A percentile compares a stretch with the other conserved stretches of the same genome.
Evolutionary conservation across 1,140 invertebrate genomes (phyloP).

Genomic region (Drosophila kurseongensis): DNA sequence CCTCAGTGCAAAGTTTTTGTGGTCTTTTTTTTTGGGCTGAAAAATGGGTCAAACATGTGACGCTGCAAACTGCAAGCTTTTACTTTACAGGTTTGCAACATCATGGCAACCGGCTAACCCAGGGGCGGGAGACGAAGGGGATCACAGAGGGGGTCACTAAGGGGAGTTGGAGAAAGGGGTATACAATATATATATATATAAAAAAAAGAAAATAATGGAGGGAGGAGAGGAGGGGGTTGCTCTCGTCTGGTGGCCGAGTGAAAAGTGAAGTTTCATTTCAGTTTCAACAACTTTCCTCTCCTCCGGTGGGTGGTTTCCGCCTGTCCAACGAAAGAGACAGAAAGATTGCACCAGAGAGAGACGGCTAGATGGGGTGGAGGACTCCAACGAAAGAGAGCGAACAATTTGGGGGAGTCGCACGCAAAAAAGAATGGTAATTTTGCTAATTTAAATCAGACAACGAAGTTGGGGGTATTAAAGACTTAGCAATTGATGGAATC

Average conservation of each 20-base stretch:
- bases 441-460: not conserved
- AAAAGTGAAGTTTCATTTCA: conserved; percentile 75
- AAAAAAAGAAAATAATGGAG: not conserved
- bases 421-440: not conserved
- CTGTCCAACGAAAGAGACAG: conserved; percentile 14
- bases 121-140: conserved; percentile 11
- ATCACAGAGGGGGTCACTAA: conserved; percentile 8
- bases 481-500: too few relatives aligned
- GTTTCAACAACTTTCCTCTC: conserved; percentile 55
- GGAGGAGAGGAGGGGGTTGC: not conserved
- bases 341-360: not conserved
- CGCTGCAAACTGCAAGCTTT: conserved; percentile 56
- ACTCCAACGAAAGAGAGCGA: not conserved
- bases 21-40: conserved; percentile 13
- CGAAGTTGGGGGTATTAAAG: too few relatives aligned
- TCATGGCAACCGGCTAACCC: conserved; percentile 42
- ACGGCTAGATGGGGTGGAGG: not conserved
- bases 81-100: conserved; percentile 60
- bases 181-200: not conserved
- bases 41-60: conserved; percentile 75
- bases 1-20: conserved; percentile 1
- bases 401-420: too few relatives aligned
- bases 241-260: conserved; percentile 37
- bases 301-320: conserved; percentile 36
- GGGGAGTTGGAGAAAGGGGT: conserved; percentile 6